phyloP scores from a whole-genome alignment of 2,888 invertebrate species.

The Zaprionus bogoriensis region DNA sequence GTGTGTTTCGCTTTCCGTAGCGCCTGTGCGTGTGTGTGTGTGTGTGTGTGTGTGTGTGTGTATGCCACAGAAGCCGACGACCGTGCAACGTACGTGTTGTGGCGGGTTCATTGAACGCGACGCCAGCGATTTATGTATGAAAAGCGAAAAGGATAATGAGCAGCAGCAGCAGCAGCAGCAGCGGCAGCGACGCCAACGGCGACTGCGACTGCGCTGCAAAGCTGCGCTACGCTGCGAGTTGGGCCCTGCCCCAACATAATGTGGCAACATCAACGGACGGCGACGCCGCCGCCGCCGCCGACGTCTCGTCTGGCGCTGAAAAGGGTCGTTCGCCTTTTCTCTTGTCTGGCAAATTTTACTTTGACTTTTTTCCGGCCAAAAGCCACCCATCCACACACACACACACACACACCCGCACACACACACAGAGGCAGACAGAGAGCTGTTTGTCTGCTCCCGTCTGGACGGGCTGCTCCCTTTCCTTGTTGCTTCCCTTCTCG shows the following conservation, averaged over 20 bases:
- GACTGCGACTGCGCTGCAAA: no score
- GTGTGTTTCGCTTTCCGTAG: slow-evolving; percentile 82
- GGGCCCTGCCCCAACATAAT: slow-evolving; percentile 69
- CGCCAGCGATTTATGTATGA: slow-evolving; percentile 77
- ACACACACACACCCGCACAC: slow-evolving; percentile 8
- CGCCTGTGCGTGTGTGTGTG: no score
- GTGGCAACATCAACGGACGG: slow-evolving; percentile 29
- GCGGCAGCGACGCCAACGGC: slow-evolving; percentile 24
- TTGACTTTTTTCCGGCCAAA: slow-evolving; percentile 58
- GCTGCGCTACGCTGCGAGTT: no score
- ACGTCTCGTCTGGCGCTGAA: slow-evolving; percentile 72
- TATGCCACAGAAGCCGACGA: slow-evolving; percentile 80
- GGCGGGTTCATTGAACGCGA: slow-evolving; percentile 72
- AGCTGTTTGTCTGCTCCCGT: slow-evolving; percentile 29
- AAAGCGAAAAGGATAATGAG: slow-evolving; percentile 81
- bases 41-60: no score
- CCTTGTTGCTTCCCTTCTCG: slow-evolving; percentile 1
- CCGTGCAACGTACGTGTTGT: slow-evolving; percentile 69
- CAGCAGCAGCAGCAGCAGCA: slow-evolving; percentile 42
- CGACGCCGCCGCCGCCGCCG: no score
- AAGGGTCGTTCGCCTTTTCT: slow-evolving; percentile 80
- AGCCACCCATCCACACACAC: slow-evolving; percentile 17
- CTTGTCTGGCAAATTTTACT: slow-evolving; percentile 76
- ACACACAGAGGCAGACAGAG: slow-evolving; percentile 2
- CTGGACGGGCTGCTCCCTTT: slow-evolving; percentile 25